Percentiles rank a stretch among this genome's conserved stretches.
Evolutionary conservation across 2,888 invertebrate species (phyloP).

Genomic region (Pterostichus madidus): DNA sequence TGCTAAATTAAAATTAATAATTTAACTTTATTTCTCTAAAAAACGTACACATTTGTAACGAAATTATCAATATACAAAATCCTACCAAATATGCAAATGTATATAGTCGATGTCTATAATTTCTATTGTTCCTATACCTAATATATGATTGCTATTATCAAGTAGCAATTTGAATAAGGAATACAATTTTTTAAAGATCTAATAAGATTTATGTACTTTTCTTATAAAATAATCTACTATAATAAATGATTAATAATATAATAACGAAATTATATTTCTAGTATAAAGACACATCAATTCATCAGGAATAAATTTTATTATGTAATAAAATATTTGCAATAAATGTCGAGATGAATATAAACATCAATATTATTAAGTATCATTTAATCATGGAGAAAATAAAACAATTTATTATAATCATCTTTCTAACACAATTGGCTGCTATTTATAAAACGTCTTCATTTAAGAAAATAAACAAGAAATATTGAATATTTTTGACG

Average conservation of each 20-base stretch:
- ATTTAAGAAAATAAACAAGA: conserved; percentile 6
- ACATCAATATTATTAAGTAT: conserved; percentile 41
- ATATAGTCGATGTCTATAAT: too few relatives aligned
- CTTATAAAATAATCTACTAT: not conserved
- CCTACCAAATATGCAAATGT: too few relatives aligned
- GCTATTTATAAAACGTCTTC: not conserved
- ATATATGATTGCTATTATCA: too few relatives aligned
- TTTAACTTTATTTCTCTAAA: too few relatives aligned
- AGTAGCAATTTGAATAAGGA: too few relatives aligned
- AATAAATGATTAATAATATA: not conserved
- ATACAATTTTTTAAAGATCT: too few relatives aligned
- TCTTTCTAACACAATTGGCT: conserved; percentile 5
- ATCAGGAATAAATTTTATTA: conserved; percentile 16
- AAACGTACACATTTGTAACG: too few relatives aligned
- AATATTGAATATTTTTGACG: not conserved
- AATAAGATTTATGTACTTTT: too few relatives aligned
- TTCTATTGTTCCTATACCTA: too few relatives aligned
- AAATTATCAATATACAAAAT: too few relatives aligned
- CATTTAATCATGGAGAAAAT: conserved; percentile 28
- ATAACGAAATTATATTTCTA: not conserved
- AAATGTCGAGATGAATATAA: conserved; percentile 37
- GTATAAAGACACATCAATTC: not conserved
- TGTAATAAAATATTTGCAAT: conserved; percentile 31
- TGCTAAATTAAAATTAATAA: too few relatives aligned
- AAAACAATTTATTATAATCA: conserved; percentile 26